A percentile compares a stretch with the other conserved stretches of the same genome.
phyloP scores from a whole-genome alignment of 2,888 invertebrate species.

The Lasioglossum vierecki region DNA sequence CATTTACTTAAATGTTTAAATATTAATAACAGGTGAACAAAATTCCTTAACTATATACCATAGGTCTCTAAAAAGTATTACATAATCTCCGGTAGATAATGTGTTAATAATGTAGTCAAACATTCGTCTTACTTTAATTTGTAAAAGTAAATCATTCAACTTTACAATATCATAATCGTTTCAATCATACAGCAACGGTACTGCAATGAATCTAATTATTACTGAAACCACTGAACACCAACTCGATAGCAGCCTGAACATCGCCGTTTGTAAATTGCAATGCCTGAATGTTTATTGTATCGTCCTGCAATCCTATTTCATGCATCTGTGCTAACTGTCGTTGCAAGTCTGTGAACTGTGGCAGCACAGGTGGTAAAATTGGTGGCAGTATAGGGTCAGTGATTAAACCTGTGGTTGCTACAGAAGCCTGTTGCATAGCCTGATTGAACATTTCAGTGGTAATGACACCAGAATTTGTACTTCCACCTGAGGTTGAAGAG shows the following conservation, averaged over 20 bases:
- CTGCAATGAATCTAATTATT: slow-evolving; percentile 73
- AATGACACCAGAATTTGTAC: slow-evolving; percentile 84
- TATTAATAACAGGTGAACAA: neutral
- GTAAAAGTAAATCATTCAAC: slow-evolving; percentile 19
- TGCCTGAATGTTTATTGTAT: slow-evolving; percentile 93
- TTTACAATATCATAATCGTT: slow-evolving; percentile 10
- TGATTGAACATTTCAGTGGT: slow-evolving; percentile 92
- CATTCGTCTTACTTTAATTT: neutral
- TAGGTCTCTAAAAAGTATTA: neutral
- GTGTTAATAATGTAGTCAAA: neutral
- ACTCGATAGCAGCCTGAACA: slow-evolving; percentile 95
- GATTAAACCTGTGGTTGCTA: slow-evolving; percentile 70
- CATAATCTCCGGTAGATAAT: neutral
- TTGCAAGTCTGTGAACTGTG: slow-evolving; percentile 74
- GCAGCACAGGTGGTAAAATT: slow-evolving; percentile 67
- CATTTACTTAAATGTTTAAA: neutral
- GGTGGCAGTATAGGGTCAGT: slow-evolving; percentile 67
- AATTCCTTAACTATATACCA: neutral
- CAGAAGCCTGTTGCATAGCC: slow-evolving; percentile 90
- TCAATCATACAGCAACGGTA: slow-evolving; percentile 16
- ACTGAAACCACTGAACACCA: slow-evolving; percentile 90
- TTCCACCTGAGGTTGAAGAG: slow-evolving; percentile 71
- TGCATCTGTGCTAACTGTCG: slow-evolving; percentile 91
- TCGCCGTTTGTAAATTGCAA: slow-evolving; percentile 93
- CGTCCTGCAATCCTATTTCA: slow-evolving; percentile 95